phyloP scores from a whole-genome alignment of 2,797 vertebrate species.

The Urosaurus nigricauda region DNA sequence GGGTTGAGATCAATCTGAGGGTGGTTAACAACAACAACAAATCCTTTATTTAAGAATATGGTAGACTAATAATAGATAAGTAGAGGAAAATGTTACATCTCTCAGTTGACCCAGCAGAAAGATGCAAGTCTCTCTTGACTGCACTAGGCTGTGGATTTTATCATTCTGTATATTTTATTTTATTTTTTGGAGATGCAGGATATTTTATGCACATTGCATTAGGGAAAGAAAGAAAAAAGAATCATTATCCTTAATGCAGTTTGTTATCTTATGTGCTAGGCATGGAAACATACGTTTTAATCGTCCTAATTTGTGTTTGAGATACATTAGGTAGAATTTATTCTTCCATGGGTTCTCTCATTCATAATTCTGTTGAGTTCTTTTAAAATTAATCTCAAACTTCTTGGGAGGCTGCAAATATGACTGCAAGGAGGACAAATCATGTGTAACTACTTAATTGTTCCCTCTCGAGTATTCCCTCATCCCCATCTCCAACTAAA shows the following conservation, averaged over 20 bases:
- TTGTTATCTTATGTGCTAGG: neutral
- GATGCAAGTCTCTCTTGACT: neutral
- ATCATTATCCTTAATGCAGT: neutral
- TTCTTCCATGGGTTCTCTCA: neutral
- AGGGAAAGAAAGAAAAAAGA: neutral
- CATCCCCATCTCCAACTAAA: neutral
- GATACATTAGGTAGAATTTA: neutral
- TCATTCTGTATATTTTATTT: neutral
- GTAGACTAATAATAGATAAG: neutral
- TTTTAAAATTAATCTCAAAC: neutral
- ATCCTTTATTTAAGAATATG: neutral
- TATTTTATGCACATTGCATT: neutral
- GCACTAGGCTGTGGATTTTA: neutral
- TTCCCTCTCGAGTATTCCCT: neutral
- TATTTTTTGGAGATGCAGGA: neutral
- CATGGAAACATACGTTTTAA: neutral
- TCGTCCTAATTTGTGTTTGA: neutral
- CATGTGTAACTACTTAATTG: neutral
- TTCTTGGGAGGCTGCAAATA: neutral
- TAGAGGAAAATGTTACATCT: neutral
- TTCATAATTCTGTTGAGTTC: neutral
- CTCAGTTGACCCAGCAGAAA: neutral
- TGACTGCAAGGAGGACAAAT: neutral
- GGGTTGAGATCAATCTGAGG: too few species aligned
- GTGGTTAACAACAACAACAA: too few species aligned